Conservation (phyloP, 2,113 vertebrate genomes). For the Laticauda colubrina region DNA sequence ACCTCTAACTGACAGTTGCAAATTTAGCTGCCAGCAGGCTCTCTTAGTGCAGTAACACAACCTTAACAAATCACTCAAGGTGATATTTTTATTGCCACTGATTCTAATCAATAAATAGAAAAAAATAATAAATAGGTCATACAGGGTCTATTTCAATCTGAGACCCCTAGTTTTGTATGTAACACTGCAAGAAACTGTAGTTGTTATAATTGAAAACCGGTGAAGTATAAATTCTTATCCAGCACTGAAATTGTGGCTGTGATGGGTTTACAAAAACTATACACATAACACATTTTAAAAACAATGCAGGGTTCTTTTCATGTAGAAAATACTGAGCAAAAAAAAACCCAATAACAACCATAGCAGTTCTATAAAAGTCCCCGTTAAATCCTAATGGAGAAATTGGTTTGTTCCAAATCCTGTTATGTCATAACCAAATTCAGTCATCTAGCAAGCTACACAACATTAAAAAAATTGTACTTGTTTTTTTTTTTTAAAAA, state of each 20-base stretch:
- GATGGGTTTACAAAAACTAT: slow-evolving; percentile 55
- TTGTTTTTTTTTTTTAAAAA: background rate
- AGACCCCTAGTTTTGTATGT: slow-evolving; percentile 58
- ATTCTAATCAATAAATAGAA: slow-evolving; percentile 71
- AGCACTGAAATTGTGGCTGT: slow-evolving; percentile 60
- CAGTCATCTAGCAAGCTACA: slow-evolving; percentile 59
- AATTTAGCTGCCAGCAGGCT: background rate
- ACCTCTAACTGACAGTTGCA: background rate
- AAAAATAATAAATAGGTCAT: slow-evolving; percentile 68
- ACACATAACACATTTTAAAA: slow-evolving; percentile 37
- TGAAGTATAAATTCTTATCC: slow-evolving; percentile 65
- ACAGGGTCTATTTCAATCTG: slow-evolving; percentile 49
- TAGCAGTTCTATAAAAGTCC: slow-evolving; percentile 55
- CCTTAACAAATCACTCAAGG: slow-evolving; percentile 12
- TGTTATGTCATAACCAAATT: slow-evolving; percentile 64
- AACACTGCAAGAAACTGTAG: slow-evolving; percentile 54
- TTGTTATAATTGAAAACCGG: slow-evolving; percentile 66
- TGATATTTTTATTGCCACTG: slow-evolving; percentile 42
- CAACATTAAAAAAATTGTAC: slow-evolving; percentile 57
- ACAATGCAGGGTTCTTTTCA: background rate
- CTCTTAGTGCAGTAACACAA: background rate
- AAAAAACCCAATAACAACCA: slow-evolving; percentile 32
- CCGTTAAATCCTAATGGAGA: slow-evolving; percentile 58
- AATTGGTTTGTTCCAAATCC: slow-evolving; percentile 60
- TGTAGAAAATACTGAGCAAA: slow-evolving; percentile 51